Evolutionary conservation across 1,140 invertebrate species (phyloP), one percentile per base, ranked within the genome.

Genomic region (Mamestra configurata): DNA sequence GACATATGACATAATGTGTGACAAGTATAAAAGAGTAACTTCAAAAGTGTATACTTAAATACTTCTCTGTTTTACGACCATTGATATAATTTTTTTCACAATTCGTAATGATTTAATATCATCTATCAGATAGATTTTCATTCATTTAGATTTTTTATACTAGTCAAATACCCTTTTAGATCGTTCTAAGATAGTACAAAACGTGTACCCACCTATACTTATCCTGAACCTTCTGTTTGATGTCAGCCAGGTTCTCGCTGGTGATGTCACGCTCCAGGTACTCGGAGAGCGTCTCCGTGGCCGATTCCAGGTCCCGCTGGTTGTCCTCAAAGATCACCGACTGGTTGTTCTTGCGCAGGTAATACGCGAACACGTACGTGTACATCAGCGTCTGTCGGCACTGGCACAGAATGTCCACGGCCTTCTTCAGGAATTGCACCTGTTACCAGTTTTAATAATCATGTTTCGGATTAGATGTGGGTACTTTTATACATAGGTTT

Each of bases 241-340:
- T 99, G 94, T 99, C 98, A 86, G 98, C 97, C 84, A 99, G 96
- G 96, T 99, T 99, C 95, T 99, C 99, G 87, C 98, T 98, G 78
- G 99, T 99, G 88, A 99, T 99, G 95, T 99, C 99, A 92, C 99
- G 96, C 96, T 99, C 99, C 80, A 99, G 96, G 96, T 99, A 99
- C 95, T 99, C 99, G 22, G 98, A 99, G 72, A 99, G 96, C 83
- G 97, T 98, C 96, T 99, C 99, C 7, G 99, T 99, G 72, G 99
- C 98, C 88, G 97, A 98, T 95, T 99, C 99, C 79, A 99, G 96
- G 96, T 99, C 99, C 92, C 98, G 98, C 96, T 99, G 99, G 96
- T 99, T 99, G 93, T 99, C 98, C 96, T 99, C 99, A 96, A 99
- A 99, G 89, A 99, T 99, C 93, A 98, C 98, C 87, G 98, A 99